Evolutionary conservation across 2,113 vertebrate species (phyloP), one percentile per base, ranked within the genome.

Genomic region (Chloebia gouldiae): DNA sequence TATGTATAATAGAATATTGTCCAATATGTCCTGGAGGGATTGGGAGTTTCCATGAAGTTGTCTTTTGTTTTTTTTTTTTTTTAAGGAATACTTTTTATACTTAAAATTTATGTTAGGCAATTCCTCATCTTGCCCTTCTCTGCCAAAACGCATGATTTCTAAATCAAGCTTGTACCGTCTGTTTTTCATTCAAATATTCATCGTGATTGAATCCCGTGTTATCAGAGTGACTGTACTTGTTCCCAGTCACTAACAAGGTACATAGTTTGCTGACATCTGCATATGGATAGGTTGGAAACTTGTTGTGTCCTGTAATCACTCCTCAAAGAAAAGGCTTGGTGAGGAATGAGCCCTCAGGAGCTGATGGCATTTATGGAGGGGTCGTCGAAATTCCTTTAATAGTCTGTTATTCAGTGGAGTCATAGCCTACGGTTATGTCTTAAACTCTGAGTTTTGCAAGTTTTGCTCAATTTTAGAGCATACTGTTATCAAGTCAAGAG

Each of bases 261-360:
- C 79, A 37, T 57, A 45, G 64, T 61, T 91, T 81, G 78, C 81
- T 86, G 79, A 69, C 82, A 73, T 87, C 78, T 96, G 81, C 92
- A 70, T 64, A 56, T 61, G 87, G 61, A 59, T 89, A 28, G 76
- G 21, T 70, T 70, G 75, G 89, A 76, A 89, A 84, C 85, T 78
- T 90, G n/a, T 88, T 69, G 66, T 65, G 60, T 94, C 88, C 85
- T 92, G 94, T 72, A 64, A 44, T 91, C 65, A 24, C 65, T 93
- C 66, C 73, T 90, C 45, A 91, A 77, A 87, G 81, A 54, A 56
- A 60, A 85, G 83, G 42, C 4, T 9, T 47, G 75, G 64, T 40
- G 45, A 95, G 59, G 94, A 94, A 88, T 83, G 92, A 96, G 81
- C 90, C 91, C 90, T 77, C 66, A 19, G 95, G 83, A 90, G 14